Percentiles rank a stretch among this genome's conserved stretches.
These are phyloP conservation scores for Thinocorus orbignyianus DNA, from an alignment of 2,113 vertebrate species.

Conservation along the genomic window DNA sequence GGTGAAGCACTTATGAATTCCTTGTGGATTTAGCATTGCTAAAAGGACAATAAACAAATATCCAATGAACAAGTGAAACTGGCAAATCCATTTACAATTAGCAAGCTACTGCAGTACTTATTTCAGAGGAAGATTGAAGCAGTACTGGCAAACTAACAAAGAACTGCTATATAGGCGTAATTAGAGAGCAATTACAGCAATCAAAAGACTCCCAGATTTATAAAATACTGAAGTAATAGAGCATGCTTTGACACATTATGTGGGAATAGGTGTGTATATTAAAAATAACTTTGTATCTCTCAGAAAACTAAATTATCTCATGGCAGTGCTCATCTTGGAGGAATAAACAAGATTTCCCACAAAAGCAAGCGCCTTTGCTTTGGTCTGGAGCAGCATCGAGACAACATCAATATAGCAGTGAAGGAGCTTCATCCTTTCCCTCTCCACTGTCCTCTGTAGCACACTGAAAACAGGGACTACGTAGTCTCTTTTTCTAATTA, in stretches of 20 bases:
- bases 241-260: not conserved
- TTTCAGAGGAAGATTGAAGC: not conserved
- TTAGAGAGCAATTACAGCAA: not conserved
- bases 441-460: not conserved
- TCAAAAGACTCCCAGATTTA: not conserved
- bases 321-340: not conserved
- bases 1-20: not conserved
- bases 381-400: not conserved
- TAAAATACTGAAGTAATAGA: not conserved
- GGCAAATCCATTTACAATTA: not conserved
- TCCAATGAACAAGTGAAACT: not conserved
- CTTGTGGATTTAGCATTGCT: not conserved
- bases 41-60: not conserved
- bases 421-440: not conserved
- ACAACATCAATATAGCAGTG: not conserved
- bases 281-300: not conserved
- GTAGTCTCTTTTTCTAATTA: not conserved
- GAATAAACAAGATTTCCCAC: not conserved
- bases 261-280: not conserved
- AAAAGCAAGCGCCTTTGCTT: not conserved
- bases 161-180: not conserved
- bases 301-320: not conserved
- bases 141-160: not conserved
- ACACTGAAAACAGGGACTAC: not conserved
- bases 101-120: not conserved